Evolutionary conservation across 2,113 vertebrate species (phyloP).

Genomic region (Silurus glanis): DNA sequence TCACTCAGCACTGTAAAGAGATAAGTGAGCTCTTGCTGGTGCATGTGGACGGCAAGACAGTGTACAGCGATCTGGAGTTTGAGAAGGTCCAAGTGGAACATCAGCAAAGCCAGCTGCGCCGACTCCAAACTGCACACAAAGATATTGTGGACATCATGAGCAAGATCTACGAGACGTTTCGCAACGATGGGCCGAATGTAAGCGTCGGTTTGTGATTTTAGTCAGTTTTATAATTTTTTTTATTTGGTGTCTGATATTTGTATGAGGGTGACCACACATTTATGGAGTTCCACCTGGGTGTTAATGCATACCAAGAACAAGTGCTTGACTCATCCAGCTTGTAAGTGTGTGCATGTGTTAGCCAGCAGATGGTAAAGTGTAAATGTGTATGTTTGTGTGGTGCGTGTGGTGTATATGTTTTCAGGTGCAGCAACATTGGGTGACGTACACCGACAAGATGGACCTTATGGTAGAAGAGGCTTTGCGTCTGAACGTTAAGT

Average conservation of each 20-base stretch:
- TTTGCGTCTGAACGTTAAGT: slow-evolving; percentile 76
- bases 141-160: slow-evolving; percentile 73
- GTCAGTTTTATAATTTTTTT: not conserved
- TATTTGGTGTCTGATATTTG: not conserved
- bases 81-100: slow-evolving; percentile 74
- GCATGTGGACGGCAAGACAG: slow-evolving; percentile 72
- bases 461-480: slow-evolving; percentile 81
- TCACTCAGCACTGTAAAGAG: slow-evolving; percentile 70
- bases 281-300: slow-evolving; percentile 25
- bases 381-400: not conserved
- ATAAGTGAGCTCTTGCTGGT: slow-evolving; percentile 81
- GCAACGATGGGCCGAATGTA: slow-evolving; percentile 78
- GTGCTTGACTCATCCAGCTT: not conserved
- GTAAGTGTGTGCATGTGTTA: slow-evolving; percentile 13
- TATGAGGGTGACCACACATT: not conserved
- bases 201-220: slow-evolving; percentile 5
- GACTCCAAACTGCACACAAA: slow-evolving; percentile 69
- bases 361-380: not conserved
- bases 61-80: slow-evolving; percentile 82
- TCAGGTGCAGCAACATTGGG: slow-evolving; percentile 84
- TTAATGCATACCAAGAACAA: slow-evolving; percentile 11
- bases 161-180: slow-evolving; percentile 76
- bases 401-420: slow-evolving; percentile 25
- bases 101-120: slow-evolving; percentile 65
- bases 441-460: slow-evolving; percentile 72